Conservation (phyloP, 2,113 vertebrate species). For the Meles meles region DNA sequence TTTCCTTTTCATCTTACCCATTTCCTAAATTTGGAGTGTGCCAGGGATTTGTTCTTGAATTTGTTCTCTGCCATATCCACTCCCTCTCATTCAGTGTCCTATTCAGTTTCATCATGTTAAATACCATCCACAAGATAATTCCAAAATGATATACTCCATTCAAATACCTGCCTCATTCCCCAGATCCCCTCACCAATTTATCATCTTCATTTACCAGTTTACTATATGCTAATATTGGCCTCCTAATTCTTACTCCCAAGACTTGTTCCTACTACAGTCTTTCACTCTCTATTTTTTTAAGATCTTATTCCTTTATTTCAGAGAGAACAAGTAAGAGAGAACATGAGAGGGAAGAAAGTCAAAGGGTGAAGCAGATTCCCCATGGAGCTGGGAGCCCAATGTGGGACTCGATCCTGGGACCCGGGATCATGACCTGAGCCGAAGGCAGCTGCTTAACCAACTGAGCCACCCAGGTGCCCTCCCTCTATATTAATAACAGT, state of each 20-base stretch:
- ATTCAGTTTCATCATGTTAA: background rate
- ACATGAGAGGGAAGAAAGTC: no score
- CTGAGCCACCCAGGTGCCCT: background rate
- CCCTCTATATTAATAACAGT: background rate
- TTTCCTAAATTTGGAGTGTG: background rate
- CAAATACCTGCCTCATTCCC: background rate
- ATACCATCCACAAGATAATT: background rate
- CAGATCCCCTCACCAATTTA: background rate
- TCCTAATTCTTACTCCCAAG: background rate
- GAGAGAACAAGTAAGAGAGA: no score
- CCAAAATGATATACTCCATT: background rate
- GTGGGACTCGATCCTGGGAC: no score
- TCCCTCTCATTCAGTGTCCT: background rate
- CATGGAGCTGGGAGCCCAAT: no score
- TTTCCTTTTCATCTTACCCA: background rate
- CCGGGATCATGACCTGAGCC: no score
- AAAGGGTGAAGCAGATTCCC: no score
- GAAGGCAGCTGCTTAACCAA: no score
- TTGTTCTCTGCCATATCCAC: background rate
- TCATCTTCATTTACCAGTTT: background rate
- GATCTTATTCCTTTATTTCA: no score
- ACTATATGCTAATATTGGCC: background rate
- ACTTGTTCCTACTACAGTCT: background rate
- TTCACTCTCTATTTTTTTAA: background rate
- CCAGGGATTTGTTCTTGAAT: background rate